These are phyloP conservation scores for Alethe diademata DNA, from an alignment of 2,113 vertebrate genomes.

Conservation along the genomic window DNA sequence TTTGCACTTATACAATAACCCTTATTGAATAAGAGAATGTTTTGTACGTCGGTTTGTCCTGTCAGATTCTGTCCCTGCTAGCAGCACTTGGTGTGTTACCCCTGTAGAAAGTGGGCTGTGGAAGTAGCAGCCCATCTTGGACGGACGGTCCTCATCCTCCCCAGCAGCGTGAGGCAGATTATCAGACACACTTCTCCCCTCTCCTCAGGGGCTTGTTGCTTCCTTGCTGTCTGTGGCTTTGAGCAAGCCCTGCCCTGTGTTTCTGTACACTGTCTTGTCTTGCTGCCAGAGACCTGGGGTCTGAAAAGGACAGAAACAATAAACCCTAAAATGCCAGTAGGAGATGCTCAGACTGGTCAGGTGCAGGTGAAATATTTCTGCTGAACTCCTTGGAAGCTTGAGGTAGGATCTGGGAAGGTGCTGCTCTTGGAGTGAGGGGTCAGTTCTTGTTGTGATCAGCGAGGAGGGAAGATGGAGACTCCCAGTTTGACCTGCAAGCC, in stretches of 20 bases:
- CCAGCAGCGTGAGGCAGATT: constrained; percentile 28
- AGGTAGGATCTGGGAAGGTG: background rate
- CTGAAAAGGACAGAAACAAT: background rate
- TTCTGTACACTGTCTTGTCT: constrained; percentile 53
- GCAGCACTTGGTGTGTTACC: constrained; percentile 24
- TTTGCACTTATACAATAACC: constrained; percentile 58
- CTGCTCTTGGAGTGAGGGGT: background rate
- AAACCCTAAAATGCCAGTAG: background rate
- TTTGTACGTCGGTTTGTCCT: constrained; percentile 56
- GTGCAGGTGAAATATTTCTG: background rate
- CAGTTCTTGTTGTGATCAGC: background rate
- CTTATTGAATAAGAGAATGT: constrained; percentile 57
- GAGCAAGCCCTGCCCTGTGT: constrained; percentile 46
- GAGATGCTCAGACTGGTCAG: background rate
- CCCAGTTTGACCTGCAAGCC: background rate
- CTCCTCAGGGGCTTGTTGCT: background rate
- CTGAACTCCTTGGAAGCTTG: background rate
- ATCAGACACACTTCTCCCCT: background rate
- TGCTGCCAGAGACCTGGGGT: background rate
- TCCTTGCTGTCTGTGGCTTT: constrained; percentile 53
- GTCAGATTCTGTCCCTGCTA: constrained; percentile 41
- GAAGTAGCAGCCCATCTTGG: constrained; percentile 32
- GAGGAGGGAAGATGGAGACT: background rate
- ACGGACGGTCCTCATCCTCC: background rate
- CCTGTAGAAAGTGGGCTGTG: constrained; percentile 7